Conservation (phyloP, 2,113 vertebrate species). For the Myrmecophaga tridactyla region DNA sequence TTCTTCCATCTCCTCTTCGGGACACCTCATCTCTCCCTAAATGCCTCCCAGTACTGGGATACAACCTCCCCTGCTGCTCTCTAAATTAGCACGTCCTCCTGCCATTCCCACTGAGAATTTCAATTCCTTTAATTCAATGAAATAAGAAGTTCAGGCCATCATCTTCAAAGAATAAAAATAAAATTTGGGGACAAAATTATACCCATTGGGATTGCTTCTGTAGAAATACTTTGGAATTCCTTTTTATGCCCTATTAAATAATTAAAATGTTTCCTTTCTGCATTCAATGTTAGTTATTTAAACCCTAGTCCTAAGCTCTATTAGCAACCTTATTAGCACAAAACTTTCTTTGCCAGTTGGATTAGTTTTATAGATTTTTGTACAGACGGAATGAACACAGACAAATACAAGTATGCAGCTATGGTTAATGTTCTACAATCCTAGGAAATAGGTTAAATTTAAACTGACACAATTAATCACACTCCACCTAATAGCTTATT, state of each 20-base stretch:
- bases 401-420: neutral
- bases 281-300: constrained; percentile 77
- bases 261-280: constrained; percentile 79
- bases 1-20: constrained; percentile 34
- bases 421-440: neutral
- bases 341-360: constrained; percentile 72
- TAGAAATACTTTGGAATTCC: constrained; percentile 78
- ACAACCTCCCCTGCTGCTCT: constrained; percentile 71
- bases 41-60: constrained; percentile 37
- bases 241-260: constrained; percentile 80
- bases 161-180: constrained; percentile 80
- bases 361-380: constrained; percentile 71
- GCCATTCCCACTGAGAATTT: constrained; percentile 42
- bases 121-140: constrained; percentile 74
- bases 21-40: constrained; percentile 52
- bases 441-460: constrained; percentile 16
- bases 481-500: constrained; percentile 26
- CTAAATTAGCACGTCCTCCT: constrained; percentile 54
- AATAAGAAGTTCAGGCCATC: constrained; percentile 70
- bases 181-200: constrained; percentile 80
- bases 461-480: constrained; percentile 44
- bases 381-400: neutral
- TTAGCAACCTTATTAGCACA: constrained; percentile 76
- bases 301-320: constrained; percentile 70
- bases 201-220: constrained; percentile 73